Base-by-base conservation (phyloP, 2,888 invertebrate species). In the Linnaemya vulpina region DNA sequence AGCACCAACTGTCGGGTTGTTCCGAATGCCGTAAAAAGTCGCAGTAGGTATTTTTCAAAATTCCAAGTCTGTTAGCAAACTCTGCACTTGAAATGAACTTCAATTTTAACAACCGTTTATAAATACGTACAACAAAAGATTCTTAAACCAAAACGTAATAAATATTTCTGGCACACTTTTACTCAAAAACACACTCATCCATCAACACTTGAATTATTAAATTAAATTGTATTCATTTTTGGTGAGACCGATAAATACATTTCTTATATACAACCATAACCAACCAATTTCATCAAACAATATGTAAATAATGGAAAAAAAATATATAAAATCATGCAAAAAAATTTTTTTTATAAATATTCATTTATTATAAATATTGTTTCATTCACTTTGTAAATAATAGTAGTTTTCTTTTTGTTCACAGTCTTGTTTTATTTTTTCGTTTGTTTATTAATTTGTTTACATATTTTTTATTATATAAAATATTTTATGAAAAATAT, bases 401-500 rank as follows among this genome's bases (percentile, higher is more conserved):
- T 89, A 88, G 88, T 89, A 89, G 87, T 88, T 77, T 46, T 30
- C 30, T 63, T 65, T 74, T 74, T n/a, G 9, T 75, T 53, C 46
- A 63, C 62, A 68, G 11, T 55, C 11, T 77, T 68, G 3, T 3
- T 75, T 73, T 70, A 2, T 30, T 30, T 30, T 30, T 30, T 30
- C 3, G 2, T 67, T 74, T 3, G 25, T 40, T 62, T 51, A 65
- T 49, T 73, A 35, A 65, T 49, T 73, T 30, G 25, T 62, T 55
- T 73, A 25, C 38, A 35, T 40, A 15, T 68, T n/a, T 40, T 77
- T 71, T 68, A 58, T 65, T 73, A 30, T 77, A 10, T 87, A 88
- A 86, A 87, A 80, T 82, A 82, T 73, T 68, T 68, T 13, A 15
- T 51, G n/a, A 1, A 20, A 38, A 65, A 71, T 73, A 35, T 22